Evolutionary conservation across 2,888 invertebrate genomes (phyloP), one percentile per base, ranked within the genome.

Genomic region (Stegana nigrithorax): DNA sequence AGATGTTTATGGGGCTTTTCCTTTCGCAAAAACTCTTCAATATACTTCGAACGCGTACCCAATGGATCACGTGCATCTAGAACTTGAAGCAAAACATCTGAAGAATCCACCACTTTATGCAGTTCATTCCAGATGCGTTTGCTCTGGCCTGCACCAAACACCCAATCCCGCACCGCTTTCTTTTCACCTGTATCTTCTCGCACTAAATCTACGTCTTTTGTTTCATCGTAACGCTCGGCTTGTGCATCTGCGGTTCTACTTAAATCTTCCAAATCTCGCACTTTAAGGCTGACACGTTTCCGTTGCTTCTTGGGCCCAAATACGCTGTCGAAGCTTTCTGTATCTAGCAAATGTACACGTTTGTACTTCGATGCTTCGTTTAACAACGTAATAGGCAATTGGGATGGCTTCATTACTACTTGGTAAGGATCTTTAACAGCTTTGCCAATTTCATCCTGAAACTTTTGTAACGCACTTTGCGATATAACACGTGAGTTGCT

Each of bases 111-210:
- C 26, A 98, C 99, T 89, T 99, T 99, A 84, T 98, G 97, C 47
- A 99, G 86, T 84, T 99, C 99, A 87, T 96, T 97, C 99, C 99
- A 99, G 78, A 99, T 97, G 73, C 99, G 90, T 86, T 90, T 95
- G 74, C 98, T 98, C 86, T 97, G 96, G 0, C 99, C 97, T 25
- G 97, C 97, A 58, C 90, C 92, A 90, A 97, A 96, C 1, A 97
- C 92, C 93, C 96, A 96, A 84, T 98, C 98, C 67, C 94, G 90
- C 51, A 93, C 91, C 17, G 93, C 91, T 72, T 92, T 91, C 81
- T 89, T 91, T 6, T 93, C 90, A 25, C 96, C 96, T 25, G 89
- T 91, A 75, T 94, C 93, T 80, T 94, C 95, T 58, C 91, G 89
- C 1, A 94, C 89, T 67, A 96, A 88, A 85, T 97, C 96, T 50